These are phyloP conservation scores for Clangula hyemalis DNA, from an alignment of 2,797 vertebrate genomes.

Conservation along the genomic window DNA sequence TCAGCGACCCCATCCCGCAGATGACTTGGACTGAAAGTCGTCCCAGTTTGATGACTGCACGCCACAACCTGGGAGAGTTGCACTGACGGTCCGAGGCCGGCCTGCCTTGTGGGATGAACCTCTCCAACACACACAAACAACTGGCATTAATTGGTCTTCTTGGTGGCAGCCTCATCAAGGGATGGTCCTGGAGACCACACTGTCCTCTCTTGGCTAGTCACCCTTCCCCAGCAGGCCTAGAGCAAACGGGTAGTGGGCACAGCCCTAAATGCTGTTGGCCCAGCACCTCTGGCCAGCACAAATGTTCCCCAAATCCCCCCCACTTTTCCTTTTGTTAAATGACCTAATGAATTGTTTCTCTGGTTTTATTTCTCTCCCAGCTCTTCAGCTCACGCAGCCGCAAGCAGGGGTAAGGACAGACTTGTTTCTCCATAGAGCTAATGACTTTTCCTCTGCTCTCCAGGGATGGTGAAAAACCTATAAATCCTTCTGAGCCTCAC, in stretches of 20 bases:
- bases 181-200: not conserved
- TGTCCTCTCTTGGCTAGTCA: not conserved
- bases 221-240: not conserved
- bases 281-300: not conserved
- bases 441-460: slow-evolving; percentile 47
- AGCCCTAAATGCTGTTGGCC: not conserved
- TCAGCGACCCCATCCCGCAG: not conserved
- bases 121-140: not conserved
- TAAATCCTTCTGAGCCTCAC: slow-evolving; percentile 20
- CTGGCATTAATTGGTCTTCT: not conserved
- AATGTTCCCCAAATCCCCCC: not conserved
- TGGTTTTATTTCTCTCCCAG: not conserved
- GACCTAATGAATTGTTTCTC: not conserved
- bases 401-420: not conserved
- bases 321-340: not conserved
- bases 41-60: not conserved
- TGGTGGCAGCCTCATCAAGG: not conserved
- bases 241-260: not conserved
- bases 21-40: not conserved
- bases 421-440: slow-evolving; percentile 12
- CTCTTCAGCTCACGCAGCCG: not conserved
- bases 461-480: slow-evolving; percentile 34
- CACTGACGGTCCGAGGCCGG: not conserved
- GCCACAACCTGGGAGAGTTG: not conserved
- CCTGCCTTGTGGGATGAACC: not conserved